phyloP scores from a whole-genome alignment of 2,888 invertebrate species.

The Cyrtodaria siliqua region DNA sequence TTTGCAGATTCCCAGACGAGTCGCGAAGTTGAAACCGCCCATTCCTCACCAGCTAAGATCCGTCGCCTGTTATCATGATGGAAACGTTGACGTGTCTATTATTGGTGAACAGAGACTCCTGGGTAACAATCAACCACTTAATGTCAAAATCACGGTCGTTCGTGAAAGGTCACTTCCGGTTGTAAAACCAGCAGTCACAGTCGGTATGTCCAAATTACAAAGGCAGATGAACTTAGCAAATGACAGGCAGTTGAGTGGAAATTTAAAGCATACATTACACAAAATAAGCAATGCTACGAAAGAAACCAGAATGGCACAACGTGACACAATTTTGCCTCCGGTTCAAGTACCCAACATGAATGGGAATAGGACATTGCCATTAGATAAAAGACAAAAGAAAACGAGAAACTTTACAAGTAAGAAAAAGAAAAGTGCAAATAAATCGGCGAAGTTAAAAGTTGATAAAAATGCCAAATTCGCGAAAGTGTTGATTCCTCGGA shows the following conservation, averaged over 20 bases:
- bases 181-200: background rate
- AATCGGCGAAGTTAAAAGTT: background rate
- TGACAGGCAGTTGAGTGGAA: too few species aligned
- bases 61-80: conserved; percentile 58
- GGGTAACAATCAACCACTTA: conserved; percentile 40
- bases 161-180: conserved; percentile 2
- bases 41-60: conserved; percentile 59
- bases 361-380: too few species aligned
- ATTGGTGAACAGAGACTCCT: conserved; percentile 40
- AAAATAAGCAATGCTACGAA: too few species aligned
- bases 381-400: too few species aligned
- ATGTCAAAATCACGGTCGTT: conserved; percentile 66
- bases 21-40: conserved; percentile 28
- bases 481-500: too few species aligned
- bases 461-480: background rate
- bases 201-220: background rate
- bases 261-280: too few species aligned
- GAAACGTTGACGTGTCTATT: conserved; percentile 60
- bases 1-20: too few species aligned
- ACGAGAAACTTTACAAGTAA: too few species aligned
- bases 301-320: too few species aligned
- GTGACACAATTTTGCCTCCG: too few species aligned
- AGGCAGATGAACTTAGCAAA: too few species aligned
- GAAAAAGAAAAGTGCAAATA: conserved; percentile 23
- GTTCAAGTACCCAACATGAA: too few species aligned